Base-by-base conservation (phyloP, 2,888 invertebrate species). In the Perizoma affinitatum region DNA sequence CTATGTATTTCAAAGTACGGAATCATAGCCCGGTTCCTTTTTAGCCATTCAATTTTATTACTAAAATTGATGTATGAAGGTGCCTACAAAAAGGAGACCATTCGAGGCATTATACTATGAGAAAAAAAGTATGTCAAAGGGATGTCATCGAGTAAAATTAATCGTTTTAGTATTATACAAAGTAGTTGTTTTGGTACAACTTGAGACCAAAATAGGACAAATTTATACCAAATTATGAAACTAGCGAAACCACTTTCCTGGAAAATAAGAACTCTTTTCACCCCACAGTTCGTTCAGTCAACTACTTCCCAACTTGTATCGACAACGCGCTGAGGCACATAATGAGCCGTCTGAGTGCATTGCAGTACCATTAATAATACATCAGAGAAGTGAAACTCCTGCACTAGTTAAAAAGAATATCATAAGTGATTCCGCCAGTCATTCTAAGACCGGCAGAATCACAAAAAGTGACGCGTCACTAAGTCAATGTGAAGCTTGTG, bases 311-410 rank as follows among this genome's bases (percentile, higher is more conserved):
- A 48, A 59, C 52, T 59, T 55, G 59, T 59, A 63, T 60, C 59
- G 56, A 60, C 56, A 60, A 59, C 63, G 57, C 63, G 59, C 56
- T 50, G 63, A 49, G 59, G 45, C 54, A 54, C 57, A 58, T 61
- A 65, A 65, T 58, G 55, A 65, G 58, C 52, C 53, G 64, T 65
- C 64, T 65, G 61, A 65, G 64, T 61, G 61, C 64, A 58, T 45
- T 50, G 46, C 52, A 22, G 35, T 41, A 40, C 36, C 40, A 41
- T 9, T 35, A 10, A 6, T 8, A 22, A 10, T 35, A 35, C 46
- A 5, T 7, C n/a, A 4, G n/a, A 47, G 54, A 54, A 41, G 9
- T 42, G 47, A 47, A 54, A 42, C 35, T 54, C n/a, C 42, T 9
- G 3, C 22, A 22, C 22, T 22, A 22, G 22, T 22, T 22, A 22